Evolutionary conservation across 2,113 vertebrate species (phyloP), one percentile per base, ranked within the genome.

Genomic region (Alosa alosa): DNA sequence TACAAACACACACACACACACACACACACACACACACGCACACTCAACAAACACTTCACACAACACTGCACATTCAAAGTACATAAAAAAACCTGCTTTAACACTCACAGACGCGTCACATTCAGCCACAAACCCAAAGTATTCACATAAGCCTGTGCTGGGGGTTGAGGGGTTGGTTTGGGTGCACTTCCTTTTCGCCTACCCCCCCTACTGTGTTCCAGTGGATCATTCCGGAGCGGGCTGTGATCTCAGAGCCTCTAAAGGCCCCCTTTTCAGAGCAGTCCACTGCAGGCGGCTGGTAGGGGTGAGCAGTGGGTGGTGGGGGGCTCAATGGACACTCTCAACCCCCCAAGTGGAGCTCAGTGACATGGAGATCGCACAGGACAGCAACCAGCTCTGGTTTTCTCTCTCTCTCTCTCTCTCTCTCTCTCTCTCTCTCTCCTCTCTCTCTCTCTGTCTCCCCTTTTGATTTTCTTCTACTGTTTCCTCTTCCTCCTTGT

Each of bases 71-170:
- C 72, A 86, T 47, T 83, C 82, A 87, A 64, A 84, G 36, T 46
- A 89, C 78, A 88, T 89, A 88, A 87, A 84, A 87, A 17, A 72
- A n/a, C 5, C 72, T 17, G 64, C 64, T 72, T 31, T 31, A 31
- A 72, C n/a, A 72, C 64, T 72, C 31, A 75, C 31, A 39, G 72
- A 75, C 11, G 72, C 68, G 91, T 89, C 91, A 64, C 81, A 45
- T 83, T 31, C 36, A 86, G 92, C 91, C 92, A 92, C 93, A 93
- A 92, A 93, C 94, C 94, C 94, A 94, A 94, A 95, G 95, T 95
- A 96, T 95, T 95, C 89, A 91, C 89, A 84, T 88, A 18, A 90
- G 91, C 88, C 85, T 83, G 93, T 68, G 90, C 85, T 86, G 57
- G 85, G 57, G 86, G 81, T 55, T 84, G 44, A 25, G 49, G 88